phyloP scores from a whole-genome alignment of 2,797 vertebrate species.

The Liasis olivaceus region DNA sequence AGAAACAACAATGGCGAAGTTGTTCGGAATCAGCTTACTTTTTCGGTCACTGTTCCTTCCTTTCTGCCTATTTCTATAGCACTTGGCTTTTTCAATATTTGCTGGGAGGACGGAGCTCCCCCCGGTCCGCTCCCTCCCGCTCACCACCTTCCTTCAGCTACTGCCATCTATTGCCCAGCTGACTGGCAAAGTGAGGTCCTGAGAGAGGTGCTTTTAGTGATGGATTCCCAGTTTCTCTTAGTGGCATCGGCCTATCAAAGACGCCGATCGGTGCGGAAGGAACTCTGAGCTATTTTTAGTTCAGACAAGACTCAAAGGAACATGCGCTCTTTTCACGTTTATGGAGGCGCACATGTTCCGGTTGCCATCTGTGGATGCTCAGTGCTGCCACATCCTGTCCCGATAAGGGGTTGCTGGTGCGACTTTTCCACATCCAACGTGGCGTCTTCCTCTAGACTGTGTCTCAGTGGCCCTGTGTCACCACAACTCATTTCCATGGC shows the following conservation, averaged over 20 bases:
- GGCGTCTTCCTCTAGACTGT: neutral
- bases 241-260: neutral
- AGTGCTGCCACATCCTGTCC: neutral
- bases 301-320: neutral
- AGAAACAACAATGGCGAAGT: constrained; percentile 14
- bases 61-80: neutral
- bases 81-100: constrained; percentile 17
- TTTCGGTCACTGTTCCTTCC: neutral
- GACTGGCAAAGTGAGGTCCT: neutral
- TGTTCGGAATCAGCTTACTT: constrained; percentile 1
- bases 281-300: neutral
- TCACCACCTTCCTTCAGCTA: neutral
- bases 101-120: neutral
- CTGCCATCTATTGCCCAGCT: neutral
- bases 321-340: neutral
- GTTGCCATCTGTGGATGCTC: neutral
- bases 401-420: neutral
- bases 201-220: neutral
- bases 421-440: neutral
- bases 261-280: neutral
- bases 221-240: neutral
- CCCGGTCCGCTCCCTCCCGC: too few relatives aligned
- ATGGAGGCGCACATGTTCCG: neutral
- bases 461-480: neutral
- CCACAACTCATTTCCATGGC: too few relatives aligned